Percentiles rank a stretch among this genome's conserved stretches.
Conservation (phyloP, 1,140 invertebrate species). For the Tetraneura akinire region DNA sequence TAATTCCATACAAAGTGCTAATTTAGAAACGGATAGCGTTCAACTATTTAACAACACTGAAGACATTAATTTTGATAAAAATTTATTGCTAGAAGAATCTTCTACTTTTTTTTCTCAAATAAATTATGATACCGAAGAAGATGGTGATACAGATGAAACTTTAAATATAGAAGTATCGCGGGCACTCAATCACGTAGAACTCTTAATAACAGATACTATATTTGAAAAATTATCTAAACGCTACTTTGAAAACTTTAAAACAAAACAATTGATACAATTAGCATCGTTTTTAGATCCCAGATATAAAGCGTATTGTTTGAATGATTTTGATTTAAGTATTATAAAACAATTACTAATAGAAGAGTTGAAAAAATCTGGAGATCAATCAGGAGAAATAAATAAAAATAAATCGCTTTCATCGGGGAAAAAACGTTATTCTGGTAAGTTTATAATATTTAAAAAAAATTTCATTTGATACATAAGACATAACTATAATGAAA, state of each 20-base stretch:
- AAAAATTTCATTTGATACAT: not conserved
- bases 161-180: not conserved
- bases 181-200: not conserved
- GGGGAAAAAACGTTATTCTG: not conserved
- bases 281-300: not conserved
- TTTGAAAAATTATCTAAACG: not conserved
- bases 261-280: not conserved
- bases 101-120: not conserved
- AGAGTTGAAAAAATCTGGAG: not conserved
- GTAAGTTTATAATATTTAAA: conserved; percentile 15
- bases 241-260: not conserved
- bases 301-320: not conserved
- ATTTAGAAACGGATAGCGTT: conserved; percentile 8
- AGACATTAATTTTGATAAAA: not conserved
- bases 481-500: conserved; percentile 1
- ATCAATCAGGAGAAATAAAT: too few species aligned
- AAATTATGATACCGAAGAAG: not conserved
- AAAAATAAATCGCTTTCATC: not conserved
- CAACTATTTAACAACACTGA: conserved; percentile 5
- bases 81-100: conserved; percentile 1
- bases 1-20: conserved; percentile 9
- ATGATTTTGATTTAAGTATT: not conserved
- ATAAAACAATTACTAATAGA: not conserved
- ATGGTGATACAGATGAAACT: not conserved
- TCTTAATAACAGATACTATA: not conserved